Evolutionary conservation across 2,113 vertebrate genomes (phyloP).

Genomic region (Lasiurus borealis): DNA sequence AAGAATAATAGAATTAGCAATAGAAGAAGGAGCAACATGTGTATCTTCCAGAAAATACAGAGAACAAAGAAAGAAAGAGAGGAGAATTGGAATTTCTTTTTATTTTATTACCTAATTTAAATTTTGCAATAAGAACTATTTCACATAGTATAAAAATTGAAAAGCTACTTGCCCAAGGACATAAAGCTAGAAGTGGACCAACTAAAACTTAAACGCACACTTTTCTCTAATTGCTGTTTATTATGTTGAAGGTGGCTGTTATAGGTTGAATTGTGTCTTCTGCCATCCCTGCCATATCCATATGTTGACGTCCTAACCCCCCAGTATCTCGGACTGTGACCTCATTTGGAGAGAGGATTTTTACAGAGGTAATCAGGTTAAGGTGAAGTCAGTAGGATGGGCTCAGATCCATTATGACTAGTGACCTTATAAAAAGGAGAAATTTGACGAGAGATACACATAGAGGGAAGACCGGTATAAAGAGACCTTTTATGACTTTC

Average conservation of each 20-base stretch:
- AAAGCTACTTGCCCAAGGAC: not conserved
- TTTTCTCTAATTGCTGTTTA: not conserved
- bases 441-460: not conserved
- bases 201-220: not conserved
- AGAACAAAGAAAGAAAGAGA: not conserved
- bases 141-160: not conserved
- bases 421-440: not conserved
- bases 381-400: not conserved
- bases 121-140: conserved; percentile 18
- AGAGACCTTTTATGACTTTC: not conserved
- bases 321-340: not conserved
- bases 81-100: not conserved
- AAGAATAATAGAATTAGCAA: conserved; percentile 9
- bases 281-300: not conserved
- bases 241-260: not conserved
- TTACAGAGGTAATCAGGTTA: not conserved
- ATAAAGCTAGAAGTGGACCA: not conserved
- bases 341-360: not conserved
- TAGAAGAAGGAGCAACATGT: not conserved
- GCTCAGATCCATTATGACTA: not conserved
- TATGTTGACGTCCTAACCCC: not conserved
- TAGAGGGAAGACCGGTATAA: not conserved
- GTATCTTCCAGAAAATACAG: not conserved
- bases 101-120: not conserved
- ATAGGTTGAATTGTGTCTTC: not conserved